These are phyloP conservation scores for Caenorhabditis sinica DNA, from an alignment of 2,888 invertebrate genomes.

Conservation along the genomic window DNA sequence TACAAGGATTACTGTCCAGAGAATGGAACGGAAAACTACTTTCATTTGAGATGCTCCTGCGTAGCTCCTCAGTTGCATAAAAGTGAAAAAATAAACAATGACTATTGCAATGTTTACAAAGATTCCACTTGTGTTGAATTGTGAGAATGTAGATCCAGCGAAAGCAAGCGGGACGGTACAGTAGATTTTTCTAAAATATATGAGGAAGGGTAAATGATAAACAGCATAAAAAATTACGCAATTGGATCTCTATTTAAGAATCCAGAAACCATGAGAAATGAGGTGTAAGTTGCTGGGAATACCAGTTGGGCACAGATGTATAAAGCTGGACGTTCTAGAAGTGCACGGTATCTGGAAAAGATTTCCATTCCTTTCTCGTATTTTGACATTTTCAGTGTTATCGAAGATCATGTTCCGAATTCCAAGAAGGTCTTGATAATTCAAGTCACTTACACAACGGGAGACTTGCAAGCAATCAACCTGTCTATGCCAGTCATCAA, in stretches of 20 bases:
- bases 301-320: constrained; percentile 42
- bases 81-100: constrained; percentile 46
- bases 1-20: constrained; percentile 54
- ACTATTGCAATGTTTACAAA: constrained; percentile 48
- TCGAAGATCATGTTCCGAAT: neutral
- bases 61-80: constrained; percentile 39
- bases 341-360: constrained; percentile 44
- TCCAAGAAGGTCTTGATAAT: no score
- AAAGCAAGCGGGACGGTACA: constrained; percentile 51
- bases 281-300: constrained; percentile 34
- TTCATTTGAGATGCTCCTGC: constrained; percentile 54
- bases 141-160: constrained; percentile 42
- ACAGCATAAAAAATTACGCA: constrained; percentile 22
- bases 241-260: constrained; percentile 49
- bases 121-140: constrained; percentile 47
- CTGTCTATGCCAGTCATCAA: constrained; percentile 58
- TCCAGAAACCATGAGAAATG: constrained; percentile 46
- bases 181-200: constrained; percentile 46
- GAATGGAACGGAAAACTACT: constrained; percentile 53
- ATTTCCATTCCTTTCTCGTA: neutral
- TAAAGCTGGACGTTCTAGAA: constrained; percentile 41
- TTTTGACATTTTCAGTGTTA: neutral
- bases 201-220: no score
- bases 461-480: constrained; percentile 55
- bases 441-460: constrained; percentile 45